A percentile compares a stretch with the other conserved stretches of the same genome.
phyloP scores from a whole-genome alignment of 2,888 invertebrate species.

The Rhynchonema sp. region DNA sequence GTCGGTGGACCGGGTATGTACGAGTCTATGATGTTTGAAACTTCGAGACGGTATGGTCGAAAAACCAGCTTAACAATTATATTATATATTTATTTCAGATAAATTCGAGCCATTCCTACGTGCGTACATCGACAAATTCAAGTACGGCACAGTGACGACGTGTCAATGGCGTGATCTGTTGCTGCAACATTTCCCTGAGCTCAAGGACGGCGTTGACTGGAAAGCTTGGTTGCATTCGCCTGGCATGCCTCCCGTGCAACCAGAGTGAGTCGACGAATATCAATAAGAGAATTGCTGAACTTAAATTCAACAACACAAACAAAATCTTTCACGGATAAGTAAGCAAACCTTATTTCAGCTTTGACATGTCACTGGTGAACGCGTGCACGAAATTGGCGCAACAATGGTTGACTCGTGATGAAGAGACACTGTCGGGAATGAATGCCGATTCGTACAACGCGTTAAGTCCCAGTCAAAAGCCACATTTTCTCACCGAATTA shows the following conservation, averaged over 20 bases:
- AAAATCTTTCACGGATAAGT: slow-evolving; percentile 7
- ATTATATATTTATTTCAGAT: slow-evolving; percentile 23
- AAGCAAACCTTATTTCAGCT: slow-evolving; percentile 33
- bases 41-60: neutral
- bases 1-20: slow-evolving; percentile 48
- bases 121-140: slow-evolving; percentile 56
- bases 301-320: neutral
- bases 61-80: neutral
- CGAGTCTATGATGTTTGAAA: neutral
- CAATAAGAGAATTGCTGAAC: neutral
- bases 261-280: slow-evolving; percentile 37
- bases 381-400: slow-evolving; percentile 41
- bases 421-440: slow-evolving; percentile 21
- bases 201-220: slow-evolving; percentile 51
- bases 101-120: slow-evolving; percentile 63
- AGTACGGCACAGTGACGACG: slow-evolving; percentile 60
- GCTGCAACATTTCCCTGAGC: slow-evolving; percentile 44
- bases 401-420: slow-evolving; percentile 38
- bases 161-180: slow-evolving; percentile 59
- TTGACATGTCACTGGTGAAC: slow-evolving; percentile 47
- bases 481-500: no score
- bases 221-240: slow-evolving; percentile 54
- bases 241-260: slow-evolving; percentile 73
- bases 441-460: slow-evolving; percentile 17
- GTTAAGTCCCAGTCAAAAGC: slow-evolving; percentile 9